Percentiles rank a stretch among this genome's conserved stretches.
These are phyloP conservation scores for Leucoraja erinaceus DNA, from an alignment of 2,113 vertebrate genomes.

Conservation along the genomic window DNA sequence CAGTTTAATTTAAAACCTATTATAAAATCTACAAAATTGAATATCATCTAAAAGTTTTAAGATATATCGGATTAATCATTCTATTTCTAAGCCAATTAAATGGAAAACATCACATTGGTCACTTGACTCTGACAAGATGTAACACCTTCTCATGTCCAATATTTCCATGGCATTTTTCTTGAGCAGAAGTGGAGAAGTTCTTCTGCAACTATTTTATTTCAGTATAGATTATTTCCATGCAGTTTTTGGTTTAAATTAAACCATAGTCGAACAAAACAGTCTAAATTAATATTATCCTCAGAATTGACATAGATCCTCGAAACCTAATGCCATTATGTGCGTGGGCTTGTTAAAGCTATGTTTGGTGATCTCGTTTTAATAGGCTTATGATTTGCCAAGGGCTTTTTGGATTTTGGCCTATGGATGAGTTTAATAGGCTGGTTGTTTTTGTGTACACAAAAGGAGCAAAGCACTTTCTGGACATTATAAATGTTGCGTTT, in stretches of 20 bases:
- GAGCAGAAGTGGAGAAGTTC: not conserved
- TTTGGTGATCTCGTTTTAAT: not conserved
- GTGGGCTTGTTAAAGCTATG: not conserved
- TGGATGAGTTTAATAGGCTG: not conserved
- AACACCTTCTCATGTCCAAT: not conserved
- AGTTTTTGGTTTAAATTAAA: not conserved
- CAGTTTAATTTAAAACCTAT: not conserved
- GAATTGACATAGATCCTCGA: not conserved
- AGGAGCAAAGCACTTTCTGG: not conserved
- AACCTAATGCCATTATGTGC: not conserved
- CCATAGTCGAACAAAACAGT: not conserved
- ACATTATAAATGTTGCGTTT: not conserved
- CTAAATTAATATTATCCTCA: not conserved
- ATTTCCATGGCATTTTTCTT: not conserved
- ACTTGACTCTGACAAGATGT: not conserved
- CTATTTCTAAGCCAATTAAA: not conserved
- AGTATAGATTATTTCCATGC: not conserved
- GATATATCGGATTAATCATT: not conserved
- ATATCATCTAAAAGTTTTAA: not conserved
- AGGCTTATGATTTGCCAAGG: not conserved
- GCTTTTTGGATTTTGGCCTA: not conserved
- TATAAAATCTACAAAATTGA: not conserved
- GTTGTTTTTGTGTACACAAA: not conserved
- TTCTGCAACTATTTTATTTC: not conserved
- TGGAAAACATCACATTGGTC: not conserved